Percentiles rank a stretch among this genome's conserved stretches.
These are phyloP conservation scores for Drosophila nasuta DNA, from an alignment of 1,140 invertebrate genomes.

Conservation along the genomic window DNA sequence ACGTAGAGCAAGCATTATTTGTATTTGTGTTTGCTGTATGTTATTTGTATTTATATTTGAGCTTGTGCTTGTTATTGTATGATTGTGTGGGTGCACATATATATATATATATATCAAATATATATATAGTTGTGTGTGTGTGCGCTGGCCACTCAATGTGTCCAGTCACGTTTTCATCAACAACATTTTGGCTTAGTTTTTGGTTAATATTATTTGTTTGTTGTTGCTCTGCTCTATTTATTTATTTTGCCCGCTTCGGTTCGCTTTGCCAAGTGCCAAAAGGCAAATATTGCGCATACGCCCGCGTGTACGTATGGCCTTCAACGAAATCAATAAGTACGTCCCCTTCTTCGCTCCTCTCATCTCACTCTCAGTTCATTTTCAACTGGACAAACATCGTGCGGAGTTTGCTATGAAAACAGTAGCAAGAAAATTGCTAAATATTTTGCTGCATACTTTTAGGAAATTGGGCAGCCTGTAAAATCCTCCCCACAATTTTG, in stretches of 20 bases:
- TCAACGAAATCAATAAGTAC: slow-evolving; percentile 61
- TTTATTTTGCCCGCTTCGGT: slow-evolving; percentile 57
- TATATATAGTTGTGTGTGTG: slow-evolving; percentile 12
- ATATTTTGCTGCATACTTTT: slow-evolving; percentile 61
- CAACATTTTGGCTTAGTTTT: slow-evolving; percentile 67
- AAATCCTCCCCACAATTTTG: slow-evolving; percentile 28
- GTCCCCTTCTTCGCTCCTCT: not conserved
- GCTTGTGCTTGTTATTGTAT: slow-evolving; percentile 8
- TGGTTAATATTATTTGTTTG: slow-evolving; percentile 68
- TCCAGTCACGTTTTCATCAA: slow-evolving; percentile 67
- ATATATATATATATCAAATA: too few species aligned
- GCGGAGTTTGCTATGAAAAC: slow-evolving; percentile 27
- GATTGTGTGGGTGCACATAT: slow-evolving; percentile 7
- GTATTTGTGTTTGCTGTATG: slow-evolving; percentile 25
- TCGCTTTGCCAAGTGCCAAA: slow-evolving; percentile 48
- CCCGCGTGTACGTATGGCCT: slow-evolving; percentile 49
- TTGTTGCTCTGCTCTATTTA: slow-evolving; percentile 52
- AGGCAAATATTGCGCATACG: slow-evolving; percentile 69
- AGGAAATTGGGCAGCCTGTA: slow-evolving; percentile 45
- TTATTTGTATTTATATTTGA: slow-evolving; percentile 21
- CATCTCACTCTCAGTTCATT: not conserved
- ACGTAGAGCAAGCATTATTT: slow-evolving; percentile 1
- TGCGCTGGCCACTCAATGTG: slow-evolving; percentile 44
- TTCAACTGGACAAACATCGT: slow-evolving; percentile 26
- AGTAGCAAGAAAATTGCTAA: slow-evolving; percentile 56